phyloP scores from a whole-genome alignment of 2,113 vertebrate genomes.

The Sitta europaea region DNA sequence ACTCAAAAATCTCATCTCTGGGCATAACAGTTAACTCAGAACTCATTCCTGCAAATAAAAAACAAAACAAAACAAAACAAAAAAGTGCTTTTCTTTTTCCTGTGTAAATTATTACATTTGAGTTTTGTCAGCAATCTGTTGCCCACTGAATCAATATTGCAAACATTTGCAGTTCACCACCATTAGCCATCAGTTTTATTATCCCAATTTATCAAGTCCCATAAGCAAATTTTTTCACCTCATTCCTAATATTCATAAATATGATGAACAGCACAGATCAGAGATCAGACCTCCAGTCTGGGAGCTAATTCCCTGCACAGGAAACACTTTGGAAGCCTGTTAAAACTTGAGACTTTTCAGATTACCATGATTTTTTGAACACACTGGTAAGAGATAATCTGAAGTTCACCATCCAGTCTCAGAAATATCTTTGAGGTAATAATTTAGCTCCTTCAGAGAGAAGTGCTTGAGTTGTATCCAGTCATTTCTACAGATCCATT shows the following conservation, averaged over 20 bases:
- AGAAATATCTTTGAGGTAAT: background rate
- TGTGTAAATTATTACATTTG: background rate
- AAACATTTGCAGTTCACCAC: background rate
- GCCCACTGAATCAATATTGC: background rate
- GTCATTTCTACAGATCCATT: background rate
- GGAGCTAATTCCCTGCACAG: background rate
- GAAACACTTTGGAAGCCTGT: background rate
- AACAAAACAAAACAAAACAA: fast-evolving
- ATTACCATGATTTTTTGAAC: background rate
- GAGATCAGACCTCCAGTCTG: background rate
- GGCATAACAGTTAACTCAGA: background rate
- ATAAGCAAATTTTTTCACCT: background rate
- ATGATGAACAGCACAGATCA: background rate
- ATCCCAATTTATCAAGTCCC: background rate
- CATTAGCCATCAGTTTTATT: background rate
- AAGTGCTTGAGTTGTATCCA: background rate
- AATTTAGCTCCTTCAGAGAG: background rate
- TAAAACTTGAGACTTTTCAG: background rate
- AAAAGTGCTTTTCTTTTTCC: background rate
- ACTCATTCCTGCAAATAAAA: background rate
- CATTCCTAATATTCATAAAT: background rate
- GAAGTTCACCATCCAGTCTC: background rate
- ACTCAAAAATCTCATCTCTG: background rate
- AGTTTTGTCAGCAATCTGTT: background rate
- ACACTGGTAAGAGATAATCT: background rate